Evolutionary conservation across 2,113 vertebrate species (phyloP).

Genomic region (Solea senegalensis): DNA sequence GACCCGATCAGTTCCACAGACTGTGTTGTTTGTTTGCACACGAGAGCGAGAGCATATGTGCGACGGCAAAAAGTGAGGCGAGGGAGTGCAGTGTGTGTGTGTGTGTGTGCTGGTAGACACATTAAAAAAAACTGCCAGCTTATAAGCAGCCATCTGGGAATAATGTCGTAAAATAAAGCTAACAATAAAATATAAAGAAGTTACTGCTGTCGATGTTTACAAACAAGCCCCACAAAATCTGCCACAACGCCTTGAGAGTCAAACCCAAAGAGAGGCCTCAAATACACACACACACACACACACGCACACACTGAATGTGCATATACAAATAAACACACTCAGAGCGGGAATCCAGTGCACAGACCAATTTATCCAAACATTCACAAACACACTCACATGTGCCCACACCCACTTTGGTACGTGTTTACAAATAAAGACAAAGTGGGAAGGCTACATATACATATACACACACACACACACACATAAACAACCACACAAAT

Average conservation of each 20-base stretch:
- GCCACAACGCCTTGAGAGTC: constrained; percentile 60
- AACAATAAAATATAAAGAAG: constrained; percentile 70
- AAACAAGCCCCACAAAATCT: constrained; percentile 64
- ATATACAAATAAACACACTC: constrained; percentile 64
- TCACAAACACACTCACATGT: constrained; percentile 59
- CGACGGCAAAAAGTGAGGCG: neutral
- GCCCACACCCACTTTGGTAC: constrained; percentile 56
- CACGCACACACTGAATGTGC: constrained; percentile 23
- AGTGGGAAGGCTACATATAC: constrained; percentile 42
- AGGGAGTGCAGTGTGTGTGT: constrained; percentile 9
- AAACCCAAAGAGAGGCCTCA: constrained; percentile 39
- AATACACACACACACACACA: constrained; percentile 24
- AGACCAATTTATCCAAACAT: constrained; percentile 65
- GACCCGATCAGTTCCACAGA: constrained; percentile 29
- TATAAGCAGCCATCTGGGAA: constrained; percentile 68
- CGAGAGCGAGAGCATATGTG: constrained; percentile 53
- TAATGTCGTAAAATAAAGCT: constrained; percentile 71
- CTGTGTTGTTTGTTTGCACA: constrained; percentile 55
- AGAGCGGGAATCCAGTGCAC: constrained; percentile 49
- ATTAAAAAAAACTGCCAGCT: constrained; percentile 39
- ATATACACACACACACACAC: constrained; percentile 25
- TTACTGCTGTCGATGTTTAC: constrained; percentile 73
- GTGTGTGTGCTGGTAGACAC: constrained; percentile 4
- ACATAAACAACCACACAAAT: constrained; percentile 23
- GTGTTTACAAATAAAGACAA: constrained; percentile 71